Conservation (phyloP, 1,140 invertebrate species). For the Heliothis subflexa region DNA sequence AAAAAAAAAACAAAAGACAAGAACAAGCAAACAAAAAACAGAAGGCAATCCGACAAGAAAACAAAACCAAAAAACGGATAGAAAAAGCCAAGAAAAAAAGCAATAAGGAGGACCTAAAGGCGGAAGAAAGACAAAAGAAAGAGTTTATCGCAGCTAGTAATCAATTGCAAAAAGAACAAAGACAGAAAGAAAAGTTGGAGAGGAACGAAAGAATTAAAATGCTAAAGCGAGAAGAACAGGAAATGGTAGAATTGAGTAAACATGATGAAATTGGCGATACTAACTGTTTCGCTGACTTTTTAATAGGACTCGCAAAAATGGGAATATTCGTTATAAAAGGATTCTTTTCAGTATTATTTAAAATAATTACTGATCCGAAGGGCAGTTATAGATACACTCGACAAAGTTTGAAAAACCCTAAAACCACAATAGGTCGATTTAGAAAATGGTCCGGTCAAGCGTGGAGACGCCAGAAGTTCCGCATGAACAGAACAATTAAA, state of each 20-base stretch:
- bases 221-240: slow-evolving; percentile 47
- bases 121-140: background rate
- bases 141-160: background rate
- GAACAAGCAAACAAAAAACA: background rate
- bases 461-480: slow-evolving; percentile 52
- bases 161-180: slow-evolving; percentile 47
- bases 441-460: slow-evolving; percentile 46
- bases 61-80: too few species aligned
- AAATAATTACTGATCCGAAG: slow-evolving; percentile 57
- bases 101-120: too few species aligned
- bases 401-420: slow-evolving; percentile 54
- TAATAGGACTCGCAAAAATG: slow-evolving; percentile 58
- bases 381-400: slow-evolving; percentile 53
- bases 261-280: slow-evolving; percentile 48
- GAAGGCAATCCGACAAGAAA: too few species aligned
- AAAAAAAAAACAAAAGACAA: slow-evolving; percentile 42
- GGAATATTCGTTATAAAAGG: slow-evolving; percentile 37
- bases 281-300: slow-evolving; percentile 58
- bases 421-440: slow-evolving; percentile 48
- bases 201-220: slow-evolving; percentile 46
- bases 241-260: slow-evolving; percentile 46
- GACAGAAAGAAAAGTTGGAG: slow-evolving; percentile 41
- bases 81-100: too few species aligned
- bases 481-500: slow-evolving; percentile 54
- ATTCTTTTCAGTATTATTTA: slow-evolving; percentile 45